A percentile compares a stretch with the other conserved stretches of the same genome.
Conservation (phyloP, 2,888 invertebrate genomes). For the Nemotelus pantherinus region DNA sequence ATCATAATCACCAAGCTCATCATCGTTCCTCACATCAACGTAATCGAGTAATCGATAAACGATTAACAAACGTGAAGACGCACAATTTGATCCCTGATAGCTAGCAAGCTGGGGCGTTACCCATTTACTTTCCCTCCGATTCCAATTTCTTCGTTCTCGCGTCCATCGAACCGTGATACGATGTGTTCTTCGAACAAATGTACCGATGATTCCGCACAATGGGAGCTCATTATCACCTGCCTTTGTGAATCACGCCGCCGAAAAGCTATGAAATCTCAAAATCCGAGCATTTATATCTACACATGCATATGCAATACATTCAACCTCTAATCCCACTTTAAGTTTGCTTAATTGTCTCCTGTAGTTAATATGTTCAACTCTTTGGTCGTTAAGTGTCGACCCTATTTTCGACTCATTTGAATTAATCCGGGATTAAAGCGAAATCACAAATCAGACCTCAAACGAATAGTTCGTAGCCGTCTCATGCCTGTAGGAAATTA, state of each 20-base stretch:
- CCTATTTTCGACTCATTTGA: conserved; percentile 18
- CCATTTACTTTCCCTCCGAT: neutral
- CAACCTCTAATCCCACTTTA: conserved; percentile 1
- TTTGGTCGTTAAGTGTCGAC: conserved; percentile 20
- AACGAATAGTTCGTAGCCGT: neutral
- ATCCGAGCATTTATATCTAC: neutral
- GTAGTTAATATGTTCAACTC: neutral
- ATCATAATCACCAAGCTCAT: conserved; percentile 6
- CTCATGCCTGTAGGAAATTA: conserved; percentile 29
- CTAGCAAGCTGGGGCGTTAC: neutral
- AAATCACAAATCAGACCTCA: conserved; percentile 31
- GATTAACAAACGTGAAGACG: conserved; percentile 24
- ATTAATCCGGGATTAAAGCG: conserved; percentile 37
- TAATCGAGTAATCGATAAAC: conserved; percentile 40
- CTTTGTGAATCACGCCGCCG: conserved; percentile 29
- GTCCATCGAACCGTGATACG: conserved; percentile 25
- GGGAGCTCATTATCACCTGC: conserved; percentile 35
- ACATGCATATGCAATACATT: neutral
- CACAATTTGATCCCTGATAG: neutral
- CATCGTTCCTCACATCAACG: conserved; percentile 8
- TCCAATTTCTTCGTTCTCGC: neutral
- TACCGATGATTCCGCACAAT: conserved; percentile 17
- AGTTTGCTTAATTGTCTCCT: neutral
- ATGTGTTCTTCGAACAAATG: conserved; percentile 13
- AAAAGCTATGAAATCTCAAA: neutral